Base-by-base conservation (phyloP, 2,888 invertebrate species). In the Sericinus montela region DNA sequence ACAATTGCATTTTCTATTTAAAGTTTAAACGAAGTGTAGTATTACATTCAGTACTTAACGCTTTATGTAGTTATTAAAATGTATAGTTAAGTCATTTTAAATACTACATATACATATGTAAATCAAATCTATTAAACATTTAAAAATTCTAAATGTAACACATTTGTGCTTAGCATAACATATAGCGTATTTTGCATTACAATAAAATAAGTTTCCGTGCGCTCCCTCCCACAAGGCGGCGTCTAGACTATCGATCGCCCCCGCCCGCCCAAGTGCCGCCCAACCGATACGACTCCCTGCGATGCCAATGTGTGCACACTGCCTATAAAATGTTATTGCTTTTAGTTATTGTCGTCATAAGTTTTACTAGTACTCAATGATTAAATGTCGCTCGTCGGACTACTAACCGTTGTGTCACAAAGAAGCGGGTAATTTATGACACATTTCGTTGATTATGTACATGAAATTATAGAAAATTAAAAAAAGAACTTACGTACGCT, bases 241-340 rank as follows among this genome's bases (percentile, higher is more conserved):
- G 57, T 56, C 60, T 56, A 41, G 15, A 75, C 81, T 84, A 84
- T 78, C 70, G 62, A 59, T 65, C 54, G 16, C 45, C 46, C 65
- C 67, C 67, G 72, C 75, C 80, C 79, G 74, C 78, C 80, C 75
- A 59, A 66, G 53, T 54, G 63, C 71, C 75, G 75, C 76, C 81
- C 77, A 67, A 56, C 62, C 70, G 68, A 66, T 69, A 67, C 62
- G 62, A 63, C 69, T 60, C 61, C 67, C 61, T 57, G 57, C 62
- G 59, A 55, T 61, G 67, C 67, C 72, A 66, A 67, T 73, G 72
- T 75, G 68, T 72, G 69, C 67, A 65, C 69, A 65, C 67, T 60
- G 71, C 65, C 77, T 75, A 80, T 84, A 80, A 82, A 82, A 77
- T 69, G 71, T 77, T 82, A 81, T 82, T 81, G 65, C 72, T 72